Evolutionary conservation across 2,113 vertebrate species (phyloP), one percentile per base, ranked within the genome.

Genomic region (Sylvietta virens): DNA sequence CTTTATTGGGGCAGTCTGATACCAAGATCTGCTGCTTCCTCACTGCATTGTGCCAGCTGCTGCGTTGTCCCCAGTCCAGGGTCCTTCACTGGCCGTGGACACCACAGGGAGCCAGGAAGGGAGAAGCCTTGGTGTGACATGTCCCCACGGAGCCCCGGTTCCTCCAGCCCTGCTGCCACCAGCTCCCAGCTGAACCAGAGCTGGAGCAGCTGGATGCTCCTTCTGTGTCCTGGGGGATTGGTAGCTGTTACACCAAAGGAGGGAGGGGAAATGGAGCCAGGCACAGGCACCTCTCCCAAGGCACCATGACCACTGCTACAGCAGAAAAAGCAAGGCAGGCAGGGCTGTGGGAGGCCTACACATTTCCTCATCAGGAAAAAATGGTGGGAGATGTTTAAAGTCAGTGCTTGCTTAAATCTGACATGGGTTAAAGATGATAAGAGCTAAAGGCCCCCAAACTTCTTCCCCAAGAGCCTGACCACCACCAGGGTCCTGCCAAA

Each of bases 81-180:
- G 8, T 37, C 48, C 35, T 72, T 24, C 44, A 2, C 33, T 67
- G 65, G 33, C 71, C 11, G 1, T 2, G 30, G 51, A 7, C 24
- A 11, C 0, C 1, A 2, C 1, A 9, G 40, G 44, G 50, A 88
- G 44, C 26, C 42, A 14, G 30, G 50, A 80, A 53, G 53, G 50
- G 60, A 66, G 15, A 10, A 11, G n/a, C 33, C 47, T 70, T 31
- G 73, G 20, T 69, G 51, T 48, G 57, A 31, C 3, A 1, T 18
- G n/a, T 37, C 70, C 70, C 57, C 22, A 7, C 2, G 10, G 57
- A 54, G 51, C 19, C 3, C 57, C 0, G 0, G 18, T 40, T 22
- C 37, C 51, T 15, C 44, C 40, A 15, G 26, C 47, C 39, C 47
- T 51, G 80, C 51, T 90, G 45, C 71, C 39, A 27, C 11, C 40